phyloP scores from a whole-genome alignment of 2,888 invertebrate genomes.

The Cryptops parisi region DNA sequence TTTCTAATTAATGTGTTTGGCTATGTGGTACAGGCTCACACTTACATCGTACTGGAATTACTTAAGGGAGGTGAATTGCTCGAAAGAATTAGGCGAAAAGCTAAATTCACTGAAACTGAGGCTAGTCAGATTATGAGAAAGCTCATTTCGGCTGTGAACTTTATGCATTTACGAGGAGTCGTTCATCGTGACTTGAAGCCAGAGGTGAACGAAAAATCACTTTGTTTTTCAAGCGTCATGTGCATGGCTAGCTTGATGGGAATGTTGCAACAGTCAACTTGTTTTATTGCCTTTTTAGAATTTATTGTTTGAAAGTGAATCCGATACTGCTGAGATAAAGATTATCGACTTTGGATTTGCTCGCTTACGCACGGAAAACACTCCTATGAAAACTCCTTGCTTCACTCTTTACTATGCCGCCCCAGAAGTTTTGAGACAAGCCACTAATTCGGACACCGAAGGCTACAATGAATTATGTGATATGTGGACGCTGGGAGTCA shows the following conservation, averaged over 20 bases:
- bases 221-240: neutral
- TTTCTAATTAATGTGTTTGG: slow-evolving; percentile 4
- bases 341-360: slow-evolving; percentile 97
- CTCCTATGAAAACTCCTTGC: slow-evolving; percentile 62
- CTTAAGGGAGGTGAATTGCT: slow-evolving; percentile 70
- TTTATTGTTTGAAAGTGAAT: slow-evolving; percentile 47
- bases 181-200: slow-evolving; percentile 93
- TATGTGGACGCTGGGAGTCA: slow-evolving; percentile 90
- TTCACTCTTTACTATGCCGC: slow-evolving; percentile 91
- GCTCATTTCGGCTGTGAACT: slow-evolving; percentile 64
- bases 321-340: slow-evolving; percentile 51
- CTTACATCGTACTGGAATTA: slow-evolving; percentile 80
- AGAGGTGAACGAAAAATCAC: slow-evolving; percentile 43
- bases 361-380: slow-evolving; percentile 48
- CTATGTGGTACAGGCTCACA: slow-evolving; percentile 43
- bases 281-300: slow-evolving; percentile 37
- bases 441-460: slow-evolving; percentile 31
- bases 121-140: slow-evolving; percentile 68
- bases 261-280: neutral
- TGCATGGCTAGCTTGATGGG: neutral
- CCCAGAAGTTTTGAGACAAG: slow-evolving; percentile 71
- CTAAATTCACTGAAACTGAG: slow-evolving; percentile 55
- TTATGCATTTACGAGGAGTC: slow-evolving; percentile 67
- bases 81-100: slow-evolving; percentile 46
- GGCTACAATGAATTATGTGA: slow-evolving; percentile 89